Conservation (phyloP, 2,888 invertebrate species). For the Ormyrus nitidulus region DNA sequence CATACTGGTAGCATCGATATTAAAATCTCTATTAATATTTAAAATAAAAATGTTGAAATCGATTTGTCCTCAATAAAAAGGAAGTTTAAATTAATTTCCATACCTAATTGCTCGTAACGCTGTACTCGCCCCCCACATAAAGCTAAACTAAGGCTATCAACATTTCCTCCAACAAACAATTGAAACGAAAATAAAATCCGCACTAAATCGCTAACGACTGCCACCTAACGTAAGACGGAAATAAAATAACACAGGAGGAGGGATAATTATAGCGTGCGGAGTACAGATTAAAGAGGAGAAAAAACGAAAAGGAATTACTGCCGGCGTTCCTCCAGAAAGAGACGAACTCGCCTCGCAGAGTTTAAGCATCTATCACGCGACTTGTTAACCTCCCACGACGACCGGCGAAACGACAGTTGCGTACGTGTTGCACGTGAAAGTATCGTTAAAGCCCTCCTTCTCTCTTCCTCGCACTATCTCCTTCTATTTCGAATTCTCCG, state of each 20-base stretch:
- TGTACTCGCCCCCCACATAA: too few relatives aligned
- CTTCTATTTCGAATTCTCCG: not conserved
- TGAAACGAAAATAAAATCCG: slow-evolving; percentile 1
- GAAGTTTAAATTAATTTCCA: too few relatives aligned
- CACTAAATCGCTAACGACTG: slow-evolving; percentile 4
- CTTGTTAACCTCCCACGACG: slow-evolving; percentile 30
- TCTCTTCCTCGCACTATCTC: not conserved
- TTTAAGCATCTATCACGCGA: slow-evolving; percentile 39
- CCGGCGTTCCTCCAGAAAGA: not conserved
- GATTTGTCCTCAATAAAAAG: too few relatives aligned
- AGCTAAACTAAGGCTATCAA: too few relatives aligned
- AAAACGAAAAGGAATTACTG: not conserved
- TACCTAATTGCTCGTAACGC: too few relatives aligned
- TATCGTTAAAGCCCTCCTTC: slow-evolving; percentile 41
- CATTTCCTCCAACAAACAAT: too few relatives aligned
- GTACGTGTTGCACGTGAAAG: slow-evolving; percentile 44
- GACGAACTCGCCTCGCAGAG: slow-evolving; percentile 10
- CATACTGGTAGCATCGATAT: too few relatives aligned
- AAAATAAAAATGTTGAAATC: too few relatives aligned
- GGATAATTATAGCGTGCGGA: slow-evolving; percentile 23
- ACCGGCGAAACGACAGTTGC: slow-evolving; percentile 31
- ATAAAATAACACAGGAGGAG: not conserved
- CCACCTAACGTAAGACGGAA: not conserved
- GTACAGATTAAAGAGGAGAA: slow-evolving; percentile 1
- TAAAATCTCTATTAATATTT: too few relatives aligned